Evolutionary conservation across 2,888 invertebrate species (phyloP), one percentile per base, ranked within the genome.

Genomic region (Ctenicera cuprea): DNA sequence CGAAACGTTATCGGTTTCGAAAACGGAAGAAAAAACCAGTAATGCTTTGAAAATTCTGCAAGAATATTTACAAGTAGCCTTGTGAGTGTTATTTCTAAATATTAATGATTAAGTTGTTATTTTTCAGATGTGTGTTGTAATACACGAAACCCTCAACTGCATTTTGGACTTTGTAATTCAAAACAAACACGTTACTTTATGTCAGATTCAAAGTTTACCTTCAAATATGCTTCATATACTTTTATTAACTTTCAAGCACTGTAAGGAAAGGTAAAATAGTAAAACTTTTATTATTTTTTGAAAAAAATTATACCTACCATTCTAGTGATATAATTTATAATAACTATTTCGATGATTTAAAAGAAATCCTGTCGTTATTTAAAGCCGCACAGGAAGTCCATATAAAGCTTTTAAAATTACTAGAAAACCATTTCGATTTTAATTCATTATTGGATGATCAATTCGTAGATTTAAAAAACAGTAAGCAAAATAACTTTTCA

Each of bases 191-290:
- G 50, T 75, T 26, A 16, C 50, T 50, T 70, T 74, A 12, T 50
- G 18, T 18, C 9, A 73, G 20, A 63, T 79, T 30, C 54, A 48
- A 33, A 77, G 74, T 71, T 38, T 81, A 7, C 80, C 82, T 5
- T 71, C 71, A 64, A 72, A 73, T 38, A 85, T 87, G 4, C 87
- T 86, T 16, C 81, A 81, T 14, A 87, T 90, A 50, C 83, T 90
- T 48, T 80, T 84, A 48, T 80, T 82, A 66, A 86, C 89, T 26
- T 89, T 89, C 77, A 82, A 81, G 70, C 89, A 90, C 80, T 90
- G 90, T 80, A 89, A 87, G 77, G 85, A 89, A 43, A 90, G 90
- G 89, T 89, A 80, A 74, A 41, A 76, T 79, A 63, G 16, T 22
- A 20, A 37, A 45, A 69, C 30, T 57, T 73, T 59, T 16, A 33